Evolutionary conservation across 2,113 vertebrate species (phyloP).

Genomic region (Archocentrus centrarchus): DNA sequence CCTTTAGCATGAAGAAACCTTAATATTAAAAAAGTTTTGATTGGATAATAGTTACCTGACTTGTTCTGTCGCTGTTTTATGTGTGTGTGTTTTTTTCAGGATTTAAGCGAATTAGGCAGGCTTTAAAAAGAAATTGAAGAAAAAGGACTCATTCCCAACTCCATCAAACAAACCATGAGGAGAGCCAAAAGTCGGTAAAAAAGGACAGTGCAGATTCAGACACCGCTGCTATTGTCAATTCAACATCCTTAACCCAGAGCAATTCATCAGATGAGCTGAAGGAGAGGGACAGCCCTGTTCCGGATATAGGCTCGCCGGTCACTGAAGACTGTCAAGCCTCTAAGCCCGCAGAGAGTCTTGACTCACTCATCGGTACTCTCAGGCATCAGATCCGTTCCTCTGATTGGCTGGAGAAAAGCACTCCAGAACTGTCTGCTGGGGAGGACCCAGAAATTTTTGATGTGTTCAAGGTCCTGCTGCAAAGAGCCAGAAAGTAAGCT

Average conservation of each 20-base stretch:
- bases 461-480: conserved; percentile 85
- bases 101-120: conserved; percentile 86
- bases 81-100: conserved; percentile 75
- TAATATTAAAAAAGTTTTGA: background rate
- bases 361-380: conserved; percentile 83
- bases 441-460: conserved; percentile 87
- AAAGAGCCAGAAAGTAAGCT: conserved; percentile 82
- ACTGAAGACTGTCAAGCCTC: conserved; percentile 77
- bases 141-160: conserved; percentile 55
- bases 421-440: conserved; percentile 83
- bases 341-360: conserved; percentile 70
- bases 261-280: conserved; percentile 72
- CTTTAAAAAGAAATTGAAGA: conserved; percentile 82
- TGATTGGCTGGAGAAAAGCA: conserved; percentile 88
- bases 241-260: conserved; percentile 61
- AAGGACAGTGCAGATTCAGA: conserved; percentile 66
- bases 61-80: conserved; percentile 18
- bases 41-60: conserved; percentile 6
- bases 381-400: conserved; percentile 85
- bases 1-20: too few species aligned
- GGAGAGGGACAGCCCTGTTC: conserved; percentile 67
- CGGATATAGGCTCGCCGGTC: conserved; percentile 52
- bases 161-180: conserved; percentile 34
- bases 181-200: conserved; percentile 60
- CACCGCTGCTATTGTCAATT: conserved; percentile 63